These are phyloP conservation scores for Cettia cetti DNA, from an alignment of 2,113 vertebrate species.

Conservation along the genomic window DNA sequence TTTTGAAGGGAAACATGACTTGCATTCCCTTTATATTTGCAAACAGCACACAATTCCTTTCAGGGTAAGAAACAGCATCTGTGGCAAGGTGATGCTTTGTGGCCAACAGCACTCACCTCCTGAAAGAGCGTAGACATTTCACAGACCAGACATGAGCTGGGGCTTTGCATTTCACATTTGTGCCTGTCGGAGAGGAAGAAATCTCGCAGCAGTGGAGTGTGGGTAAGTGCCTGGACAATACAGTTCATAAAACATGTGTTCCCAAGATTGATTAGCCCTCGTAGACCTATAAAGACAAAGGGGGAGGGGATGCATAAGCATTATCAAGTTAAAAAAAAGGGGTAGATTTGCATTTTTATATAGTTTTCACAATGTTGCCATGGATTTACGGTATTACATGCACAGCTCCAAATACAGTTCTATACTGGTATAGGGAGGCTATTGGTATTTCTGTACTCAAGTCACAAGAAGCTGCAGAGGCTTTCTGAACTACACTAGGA, in stretches of 20 bases:
- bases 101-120: slow-evolving; percentile 79
- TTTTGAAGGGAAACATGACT: neutral
- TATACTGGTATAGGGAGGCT: neutral
- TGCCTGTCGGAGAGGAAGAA: slow-evolving; percentile 98
- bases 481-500: neutral
- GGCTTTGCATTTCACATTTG: slow-evolving; percentile 98
- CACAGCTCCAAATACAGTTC: neutral
- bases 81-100: neutral
- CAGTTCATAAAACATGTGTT: slow-evolving; percentile 99
- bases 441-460: neutral
- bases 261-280: slow-evolving; percentile 95
- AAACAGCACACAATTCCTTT: neutral
- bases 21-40: neutral
- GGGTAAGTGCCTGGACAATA: slow-evolving; percentile 96
- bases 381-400: neutral
- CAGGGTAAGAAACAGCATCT: neutral
- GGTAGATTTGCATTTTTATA: slow-evolving; percentile 10
- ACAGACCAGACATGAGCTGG: slow-evolving; percentile 96
- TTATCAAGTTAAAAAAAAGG: neutral
- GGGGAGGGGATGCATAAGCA: slow-evolving; percentile 7
- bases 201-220: slow-evolving; percentile 94
- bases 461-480: neutral
- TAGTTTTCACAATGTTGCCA: neutral
- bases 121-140: slow-evolving; percentile 99
- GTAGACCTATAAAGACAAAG: slow-evolving; percentile 81